Base-by-base conservation (phyloP, 2,888 invertebrate genomes). In the Dolichomitus sp. region DNA sequence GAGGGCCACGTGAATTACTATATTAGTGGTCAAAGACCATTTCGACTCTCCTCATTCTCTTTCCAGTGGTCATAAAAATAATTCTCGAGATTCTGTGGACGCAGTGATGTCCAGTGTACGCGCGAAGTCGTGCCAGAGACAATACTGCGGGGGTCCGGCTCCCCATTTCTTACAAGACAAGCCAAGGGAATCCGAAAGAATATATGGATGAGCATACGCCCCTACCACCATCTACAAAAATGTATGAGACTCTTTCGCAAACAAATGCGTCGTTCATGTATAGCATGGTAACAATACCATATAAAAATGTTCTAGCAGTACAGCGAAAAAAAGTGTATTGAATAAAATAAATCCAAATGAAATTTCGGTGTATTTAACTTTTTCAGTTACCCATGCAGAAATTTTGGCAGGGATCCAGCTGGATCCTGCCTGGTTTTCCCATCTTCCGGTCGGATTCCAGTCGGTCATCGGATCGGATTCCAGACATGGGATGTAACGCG, bases 1-100 rank as follows among this genome's bases (percentile, higher is more conserved):
- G 63, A 30, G 61, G 74, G 52, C 54, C 65, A 78, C 61, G 81
- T 63, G 81, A 81, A 81, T 81, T 78, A 78, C 81, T 78, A 74
- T 81, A 65, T 81, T 81, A 81, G 81, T 69, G 81, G 81, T 78
- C 78, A 78, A 57, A 78, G 78, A 73, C 69, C 61, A 65, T 78
- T 69, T 37, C 68, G 61, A 69, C 37, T 42, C 63, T 69, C 61
- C 73, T 74, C 63, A 17, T 19, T 69, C 73, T 78, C 19, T 11
- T 27, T 12, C 48, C 52, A 61, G 33, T 54, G 68, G 81, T 69
- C 12, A 78, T 81, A 81, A 81, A 81, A 78, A 81, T 78, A 81
- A 81, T 81, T 74, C 73, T 74, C 69, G 40, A n/a, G 45, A 45
- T 68, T 17, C 17, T 12, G 40, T 19, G 57, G 23, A 23, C 42